These are phyloP conservation scores for Camponotus floridanus DNA, from an alignment of 1,140 invertebrate genomes.

Conservation along the genomic window DNA sequence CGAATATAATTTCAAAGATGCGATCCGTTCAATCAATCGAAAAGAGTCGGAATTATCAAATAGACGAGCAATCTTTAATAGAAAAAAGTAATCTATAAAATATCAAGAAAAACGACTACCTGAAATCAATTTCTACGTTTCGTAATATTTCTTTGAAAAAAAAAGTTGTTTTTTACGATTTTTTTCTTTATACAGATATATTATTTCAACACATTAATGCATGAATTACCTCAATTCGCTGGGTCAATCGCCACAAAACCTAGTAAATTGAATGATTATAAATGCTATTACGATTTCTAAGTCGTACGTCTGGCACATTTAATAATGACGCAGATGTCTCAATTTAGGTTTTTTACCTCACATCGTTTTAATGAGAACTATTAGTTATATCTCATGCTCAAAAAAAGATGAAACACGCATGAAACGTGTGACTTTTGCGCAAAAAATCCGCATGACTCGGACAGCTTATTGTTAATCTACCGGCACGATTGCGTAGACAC, in stretches of 20 bases:
- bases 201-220: neutral
- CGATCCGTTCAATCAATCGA: neutral
- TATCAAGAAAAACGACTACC: neutral
- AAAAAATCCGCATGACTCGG: neutral
- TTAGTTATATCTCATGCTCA: neutral
- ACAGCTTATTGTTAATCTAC: conserved; percentile 3
- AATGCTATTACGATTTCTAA: conserved; percentile 4
- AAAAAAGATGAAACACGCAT: neutral
- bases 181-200: neutral
- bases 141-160: neutral
- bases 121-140: neutral
- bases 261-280: conserved; percentile 41
- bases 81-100: neutral
- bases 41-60: neutral
- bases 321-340: conserved; percentile 31
- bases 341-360: conserved; percentile 10
- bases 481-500: conserved; percentile 20
- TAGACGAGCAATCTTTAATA: neutral
- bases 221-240: neutral
- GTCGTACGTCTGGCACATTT: conserved; percentile 40
- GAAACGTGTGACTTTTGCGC: neutral
- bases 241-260: conserved; percentile 36
- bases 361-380: conserved; percentile 4
- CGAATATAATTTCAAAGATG: conserved; percentile 30
- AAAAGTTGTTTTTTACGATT: neutral